phyloP scores from a whole-genome alignment of 2,113 vertebrate species.

The Uria aalge region DNA sequence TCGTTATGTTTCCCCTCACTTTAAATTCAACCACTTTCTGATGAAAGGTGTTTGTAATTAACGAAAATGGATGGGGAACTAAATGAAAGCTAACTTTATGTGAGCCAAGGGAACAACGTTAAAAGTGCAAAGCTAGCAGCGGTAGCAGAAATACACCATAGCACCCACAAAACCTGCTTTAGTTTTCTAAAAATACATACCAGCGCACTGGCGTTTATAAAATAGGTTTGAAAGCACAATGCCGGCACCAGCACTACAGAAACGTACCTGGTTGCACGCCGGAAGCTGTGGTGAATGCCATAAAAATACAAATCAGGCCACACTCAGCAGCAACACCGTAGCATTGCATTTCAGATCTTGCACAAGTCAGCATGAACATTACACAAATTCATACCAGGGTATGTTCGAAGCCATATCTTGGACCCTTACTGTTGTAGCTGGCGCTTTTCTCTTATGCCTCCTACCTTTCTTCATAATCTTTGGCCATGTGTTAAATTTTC shows the following conservation, averaged over 20 bases:
- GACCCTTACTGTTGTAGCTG: neutral
- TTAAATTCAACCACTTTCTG: constrained; percentile 20
- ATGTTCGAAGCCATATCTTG: neutral
- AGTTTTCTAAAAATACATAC: neutral
- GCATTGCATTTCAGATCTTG: neutral
- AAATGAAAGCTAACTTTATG: constrained; percentile 2
- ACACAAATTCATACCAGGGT: neutral
- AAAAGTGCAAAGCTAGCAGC: neutral
- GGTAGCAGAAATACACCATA: neutral
- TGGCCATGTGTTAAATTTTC: neutral
- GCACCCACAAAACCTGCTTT: neutral
- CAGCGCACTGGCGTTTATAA: neutral
- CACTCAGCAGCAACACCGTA: neutral
- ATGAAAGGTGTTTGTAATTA: constrained; percentile 5
- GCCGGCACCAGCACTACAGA: neutral
- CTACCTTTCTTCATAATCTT: neutral
- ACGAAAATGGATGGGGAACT: constrained; percentile 1
- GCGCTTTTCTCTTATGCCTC: neutral
- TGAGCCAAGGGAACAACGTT: neutral
- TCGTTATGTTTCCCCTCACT: neutral
- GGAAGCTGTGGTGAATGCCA: neutral
- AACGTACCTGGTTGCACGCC: neutral
- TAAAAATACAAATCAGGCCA: neutral
- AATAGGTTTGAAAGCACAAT: neutral
- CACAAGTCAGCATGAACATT: neutral